A percentile compares a stretch with the other conserved stretches of the same genome.
These are phyloP conservation scores for Brachypteracias leptosomus DNA, from an alignment of 2,113 vertebrate genomes.

Conservation along the genomic window DNA sequence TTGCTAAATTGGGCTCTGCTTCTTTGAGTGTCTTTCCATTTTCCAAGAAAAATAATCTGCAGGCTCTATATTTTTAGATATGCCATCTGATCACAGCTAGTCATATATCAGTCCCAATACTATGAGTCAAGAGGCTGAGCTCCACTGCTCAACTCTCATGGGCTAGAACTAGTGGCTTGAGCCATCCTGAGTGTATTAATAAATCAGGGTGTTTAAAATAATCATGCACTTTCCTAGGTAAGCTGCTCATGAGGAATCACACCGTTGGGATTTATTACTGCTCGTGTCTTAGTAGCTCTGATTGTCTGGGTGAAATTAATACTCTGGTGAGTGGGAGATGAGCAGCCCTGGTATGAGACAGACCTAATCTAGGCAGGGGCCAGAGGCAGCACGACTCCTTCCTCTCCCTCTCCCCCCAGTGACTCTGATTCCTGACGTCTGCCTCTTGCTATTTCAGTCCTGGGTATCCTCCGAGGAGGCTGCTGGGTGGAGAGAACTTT, in stretches of 20 bases:
- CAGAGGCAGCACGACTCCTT: not conserved
- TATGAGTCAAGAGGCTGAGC: slow-evolving; percentile 37
- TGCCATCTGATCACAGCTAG: slow-evolving; percentile 30
- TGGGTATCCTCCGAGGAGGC: not conserved
- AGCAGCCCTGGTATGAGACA: not conserved
- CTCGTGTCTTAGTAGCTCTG: not conserved
- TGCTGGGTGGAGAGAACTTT: rapidly evolving
- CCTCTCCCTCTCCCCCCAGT: not conserved
- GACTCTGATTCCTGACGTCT: not conserved
- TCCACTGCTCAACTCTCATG: not conserved
- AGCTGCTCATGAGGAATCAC: not conserved
- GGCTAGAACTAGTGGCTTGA: not conserved
- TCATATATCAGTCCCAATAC: slow-evolving; percentile 41
- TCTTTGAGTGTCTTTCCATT: slow-evolving; percentile 54
- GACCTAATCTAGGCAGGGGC: not conserved
- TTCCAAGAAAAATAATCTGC: slow-evolving; percentile 61
- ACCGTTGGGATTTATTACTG: not conserved
- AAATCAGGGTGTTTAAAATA: not conserved
- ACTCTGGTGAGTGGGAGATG: not conserved
- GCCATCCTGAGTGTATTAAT: slow-evolving; percentile 4
- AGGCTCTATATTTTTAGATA: slow-evolving; percentile 60
- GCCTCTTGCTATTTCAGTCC: slow-evolving; percentile 1
- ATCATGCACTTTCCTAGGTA: slow-evolving; percentile 2
- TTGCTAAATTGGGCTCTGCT: slow-evolving; percentile 42
- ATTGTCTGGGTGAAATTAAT: not conserved